Evolutionary conservation across 2,888 invertebrate species (phyloP).

Genomic region (Syrphus vitripennis): DNA sequence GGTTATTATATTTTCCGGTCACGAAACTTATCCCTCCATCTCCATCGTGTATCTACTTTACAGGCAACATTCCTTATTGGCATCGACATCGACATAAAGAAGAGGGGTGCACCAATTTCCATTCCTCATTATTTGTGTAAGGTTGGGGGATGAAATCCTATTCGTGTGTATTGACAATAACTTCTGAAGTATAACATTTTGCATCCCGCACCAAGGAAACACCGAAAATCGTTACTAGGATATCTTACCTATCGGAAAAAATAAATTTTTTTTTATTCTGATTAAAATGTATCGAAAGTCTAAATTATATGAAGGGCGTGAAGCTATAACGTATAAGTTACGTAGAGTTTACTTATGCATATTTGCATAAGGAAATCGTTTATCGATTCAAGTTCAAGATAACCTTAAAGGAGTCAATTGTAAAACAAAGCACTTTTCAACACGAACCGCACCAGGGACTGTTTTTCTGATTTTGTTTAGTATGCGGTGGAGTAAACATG

Average conservation of each 20-base stretch:
- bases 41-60: background rate
- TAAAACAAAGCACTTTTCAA: background rate
- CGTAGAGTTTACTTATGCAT: background rate
- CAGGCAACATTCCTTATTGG: slow-evolving; percentile 1
- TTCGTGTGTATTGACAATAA: slow-evolving; percentile 4
- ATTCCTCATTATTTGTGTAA: slow-evolving; percentile 38
- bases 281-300: slow-evolving; percentile 42
- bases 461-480: background rate
- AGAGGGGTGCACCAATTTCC: slow-evolving; percentile 28
- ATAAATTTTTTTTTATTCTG: slow-evolving; percentile 35
- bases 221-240: background rate
- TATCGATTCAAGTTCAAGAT: slow-evolving; percentile 40
- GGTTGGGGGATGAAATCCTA: background rate
- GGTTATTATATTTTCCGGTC: slow-evolving; percentile 63
- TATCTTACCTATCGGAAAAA: background rate
- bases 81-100: background rate
- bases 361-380: slow-evolving; percentile 53
- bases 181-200: slow-evolving; percentile 40
- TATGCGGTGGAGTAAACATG: background rate
- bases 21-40: slow-evolving; percentile 46
- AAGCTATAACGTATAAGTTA: background rate
- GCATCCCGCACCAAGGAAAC: background rate
- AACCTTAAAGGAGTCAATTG: background rate
- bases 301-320: slow-evolving; percentile 13
- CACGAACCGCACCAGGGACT: background rate